phyloP scores from a whole-genome alignment of 2,797 vertebrate genomes.

The Linurgus olivaceus region DNA sequence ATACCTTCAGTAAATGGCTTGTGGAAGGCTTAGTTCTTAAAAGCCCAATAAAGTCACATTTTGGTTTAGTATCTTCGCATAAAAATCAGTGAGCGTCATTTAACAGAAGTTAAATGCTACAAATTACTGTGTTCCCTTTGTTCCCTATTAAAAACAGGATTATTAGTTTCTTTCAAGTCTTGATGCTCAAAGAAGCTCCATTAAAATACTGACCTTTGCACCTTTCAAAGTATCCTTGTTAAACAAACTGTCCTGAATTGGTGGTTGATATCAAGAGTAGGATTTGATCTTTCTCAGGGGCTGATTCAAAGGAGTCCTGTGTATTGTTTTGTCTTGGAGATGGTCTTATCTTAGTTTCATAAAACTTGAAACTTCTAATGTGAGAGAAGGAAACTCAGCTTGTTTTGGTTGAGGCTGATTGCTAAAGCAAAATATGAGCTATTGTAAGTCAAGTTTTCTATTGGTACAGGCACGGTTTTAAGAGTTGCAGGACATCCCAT shows the following conservation, averaged over 20 bases:
- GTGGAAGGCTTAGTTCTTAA: neutral
- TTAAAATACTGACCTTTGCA: neutral
- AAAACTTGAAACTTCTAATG: neutral
- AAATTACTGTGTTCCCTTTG: neutral
- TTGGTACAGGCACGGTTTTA: neutral
- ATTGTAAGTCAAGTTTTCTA: neutral
- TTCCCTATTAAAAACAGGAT: neutral
- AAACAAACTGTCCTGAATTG: neutral
- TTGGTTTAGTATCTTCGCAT: neutral
- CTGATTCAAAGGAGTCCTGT: neutral
- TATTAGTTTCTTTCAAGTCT: neutral
- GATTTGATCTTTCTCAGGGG: neutral
- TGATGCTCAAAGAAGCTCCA: neutral
- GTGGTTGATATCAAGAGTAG: neutral
- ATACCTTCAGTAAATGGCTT: neutral
- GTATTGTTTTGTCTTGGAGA: neutral
- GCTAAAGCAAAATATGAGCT: neutral
- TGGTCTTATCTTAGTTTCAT: neutral
- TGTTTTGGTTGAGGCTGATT: neutral
- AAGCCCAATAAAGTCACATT: neutral
- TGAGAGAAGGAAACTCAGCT: neutral
- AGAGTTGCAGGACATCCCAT: slow-evolving; percentile 25
- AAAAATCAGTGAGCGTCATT: neutral
- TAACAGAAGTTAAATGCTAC: neutral
- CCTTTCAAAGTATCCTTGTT: neutral